Percentiles rank a stretch among this genome's conserved stretches.
These are phyloP conservation scores for Pristionchus exspectatus DNA, from an alignment of 2,888 invertebrate genomes.

Conservation along the genomic window DNA sequence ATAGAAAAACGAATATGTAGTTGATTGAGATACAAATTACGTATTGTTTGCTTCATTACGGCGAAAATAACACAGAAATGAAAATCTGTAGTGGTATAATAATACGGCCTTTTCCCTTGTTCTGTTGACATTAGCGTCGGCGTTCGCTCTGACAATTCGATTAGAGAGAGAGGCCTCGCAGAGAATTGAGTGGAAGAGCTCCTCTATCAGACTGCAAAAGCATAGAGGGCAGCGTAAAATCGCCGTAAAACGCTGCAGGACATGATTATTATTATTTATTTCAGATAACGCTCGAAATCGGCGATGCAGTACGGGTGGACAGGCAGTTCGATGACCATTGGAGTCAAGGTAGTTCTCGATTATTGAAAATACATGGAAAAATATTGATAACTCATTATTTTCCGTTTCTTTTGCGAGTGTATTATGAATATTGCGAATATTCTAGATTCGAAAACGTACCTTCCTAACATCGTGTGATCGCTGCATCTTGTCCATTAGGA, in stretches of 20 bases:
- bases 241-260: not conserved
- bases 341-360: conserved; percentile 99
- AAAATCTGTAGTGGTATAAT: no score
- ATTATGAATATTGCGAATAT: no score
- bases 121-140: not conserved
- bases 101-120: not conserved
- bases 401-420: no score
- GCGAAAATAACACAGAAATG: no score
- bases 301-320: conserved; percentile 93
- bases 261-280: not conserved
- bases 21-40: no score
- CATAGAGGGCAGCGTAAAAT: not conserved
- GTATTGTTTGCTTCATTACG: no score
- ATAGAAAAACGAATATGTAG: no score
- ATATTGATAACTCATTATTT: no score
- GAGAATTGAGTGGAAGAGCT: not conserved
- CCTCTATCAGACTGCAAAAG: no score
- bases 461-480: no score
- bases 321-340: conserved; percentile 94
- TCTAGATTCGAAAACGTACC: no score
- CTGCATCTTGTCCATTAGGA: not conserved
- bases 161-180: not conserved
- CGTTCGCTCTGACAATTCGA: not conserved
- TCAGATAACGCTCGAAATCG: conserved; percentile 94
- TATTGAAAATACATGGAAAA: no score